These are phyloP conservation scores for Brotula barbata DNA, from an alignment of 2,797 vertebrate genomes.

Conservation along the genomic window DNA sequence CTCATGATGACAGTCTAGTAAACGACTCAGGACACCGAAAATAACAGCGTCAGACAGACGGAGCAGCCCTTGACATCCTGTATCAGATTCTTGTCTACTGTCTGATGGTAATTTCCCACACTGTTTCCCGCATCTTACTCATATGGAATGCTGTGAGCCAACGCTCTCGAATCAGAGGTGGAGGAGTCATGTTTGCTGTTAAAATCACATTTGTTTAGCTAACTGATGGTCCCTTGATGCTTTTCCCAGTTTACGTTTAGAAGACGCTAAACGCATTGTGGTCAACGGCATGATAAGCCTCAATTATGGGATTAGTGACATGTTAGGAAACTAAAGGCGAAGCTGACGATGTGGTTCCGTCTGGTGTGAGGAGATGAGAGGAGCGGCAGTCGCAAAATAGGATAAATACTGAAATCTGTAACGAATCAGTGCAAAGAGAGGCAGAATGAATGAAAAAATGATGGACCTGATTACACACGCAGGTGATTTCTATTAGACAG, in stretches of 20 bases:
- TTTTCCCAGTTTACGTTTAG: constrained; percentile 38
- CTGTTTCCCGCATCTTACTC: constrained; percentile 41
- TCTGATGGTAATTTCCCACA: constrained; percentile 51
- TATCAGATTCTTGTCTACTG: constrained; percentile 19
- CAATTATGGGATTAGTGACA: not conserved
- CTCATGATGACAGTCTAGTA: too few species aligned
- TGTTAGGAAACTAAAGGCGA: not conserved
- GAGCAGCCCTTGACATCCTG: not conserved
- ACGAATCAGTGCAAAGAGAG: too few species aligned
- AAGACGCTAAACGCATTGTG: not conserved
- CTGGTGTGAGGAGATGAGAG: too few species aligned
- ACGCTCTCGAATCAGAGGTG: constrained; percentile 6
- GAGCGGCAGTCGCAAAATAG: too few species aligned
- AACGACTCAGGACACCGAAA: too few species aligned
- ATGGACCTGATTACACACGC: too few species aligned
- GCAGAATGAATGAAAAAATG: too few species aligned
- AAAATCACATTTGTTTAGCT: constrained; percentile 39
- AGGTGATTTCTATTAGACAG: too few species aligned
- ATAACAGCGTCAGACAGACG: too few species aligned
- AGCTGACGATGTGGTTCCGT: constrained; percentile 5
- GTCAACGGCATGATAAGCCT: constrained; percentile 9
- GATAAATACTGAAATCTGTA: too few species aligned
- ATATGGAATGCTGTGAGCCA: constrained; percentile 41
- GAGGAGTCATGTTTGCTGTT: constrained; percentile 37
- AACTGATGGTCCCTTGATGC: not conserved